Conservation (phyloP, 2,888 invertebrate genomes). For the Hanleya hanleyi region DNA sequence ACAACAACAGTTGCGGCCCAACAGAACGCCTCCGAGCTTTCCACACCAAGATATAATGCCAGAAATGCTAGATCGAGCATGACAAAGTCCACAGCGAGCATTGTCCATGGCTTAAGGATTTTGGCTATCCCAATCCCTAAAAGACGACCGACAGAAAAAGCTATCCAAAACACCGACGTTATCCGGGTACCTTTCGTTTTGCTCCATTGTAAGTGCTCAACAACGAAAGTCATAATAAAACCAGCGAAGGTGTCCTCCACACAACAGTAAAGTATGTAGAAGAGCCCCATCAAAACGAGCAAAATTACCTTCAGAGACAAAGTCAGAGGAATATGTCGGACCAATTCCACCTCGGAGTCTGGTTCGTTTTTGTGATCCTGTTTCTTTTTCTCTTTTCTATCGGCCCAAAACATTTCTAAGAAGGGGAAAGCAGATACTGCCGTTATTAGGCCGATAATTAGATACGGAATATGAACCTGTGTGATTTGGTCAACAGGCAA, state of each 20-base stretch:
- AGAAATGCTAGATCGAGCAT: constrained; percentile 40
- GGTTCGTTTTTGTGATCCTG: constrained; percentile 2
- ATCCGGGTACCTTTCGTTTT: constrained; percentile 62
- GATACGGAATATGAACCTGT: constrained; percentile 37
- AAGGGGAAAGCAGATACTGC: constrained; percentile 28
- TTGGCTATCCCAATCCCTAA: constrained; percentile 68
- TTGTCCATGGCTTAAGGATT: constrained; percentile 60
- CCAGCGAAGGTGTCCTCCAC: constrained; percentile 72
- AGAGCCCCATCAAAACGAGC: constrained; percentile 60
- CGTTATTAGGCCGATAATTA: constrained; percentile 41
- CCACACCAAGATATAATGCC: constrained; percentile 47
- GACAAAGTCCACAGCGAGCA: constrained; percentile 65
- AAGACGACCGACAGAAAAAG: constrained; percentile 70
- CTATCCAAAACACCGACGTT: constrained; percentile 72
- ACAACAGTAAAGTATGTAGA: constrained; percentile 70
- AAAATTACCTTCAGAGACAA: constrained; percentile 52
- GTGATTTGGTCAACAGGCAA: constrained; percentile 21
- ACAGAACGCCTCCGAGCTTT: constrained; percentile 46
- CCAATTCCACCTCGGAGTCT: constrained; percentile 11
- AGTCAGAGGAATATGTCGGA: constrained; percentile 22
- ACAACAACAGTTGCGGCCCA: constrained; percentile 69
- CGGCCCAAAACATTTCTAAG: constrained; percentile 31
- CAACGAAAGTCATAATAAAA: constrained; percentile 67
- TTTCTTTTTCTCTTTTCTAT: constrained; percentile 15
- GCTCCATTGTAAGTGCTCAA: constrained; percentile 61